A percentile compares a stretch with the other conserved stretches of the same genome.
Evolutionary conservation across 2,888 invertebrate species (phyloP).

Genomic region (Perdita meconis): DNA sequence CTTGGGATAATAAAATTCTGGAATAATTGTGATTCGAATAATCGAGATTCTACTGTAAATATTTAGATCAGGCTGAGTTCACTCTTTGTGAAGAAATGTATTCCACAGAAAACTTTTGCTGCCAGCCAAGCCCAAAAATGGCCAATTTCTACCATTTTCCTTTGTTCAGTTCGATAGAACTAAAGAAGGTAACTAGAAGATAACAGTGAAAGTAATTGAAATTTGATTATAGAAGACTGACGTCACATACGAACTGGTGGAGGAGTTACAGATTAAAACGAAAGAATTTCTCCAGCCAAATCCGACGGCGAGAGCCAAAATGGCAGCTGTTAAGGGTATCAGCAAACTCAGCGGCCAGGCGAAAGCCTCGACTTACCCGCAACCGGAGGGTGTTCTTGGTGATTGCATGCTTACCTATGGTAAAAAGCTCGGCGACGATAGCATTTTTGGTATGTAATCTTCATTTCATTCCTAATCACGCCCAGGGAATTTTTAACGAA

Average conservation of each 20-base stretch:
- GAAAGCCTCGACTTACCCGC: slow-evolving; percentile 98
- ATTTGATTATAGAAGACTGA: slow-evolving; percentile 94
- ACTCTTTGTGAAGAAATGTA: too few species aligned
- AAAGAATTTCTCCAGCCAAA: slow-evolving; percentile 99
- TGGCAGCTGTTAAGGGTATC: slow-evolving; percentile 97
- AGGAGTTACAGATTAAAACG: slow-evolving; percentile 97
- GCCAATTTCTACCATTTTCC: too few species aligned
- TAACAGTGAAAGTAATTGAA: not conserved
- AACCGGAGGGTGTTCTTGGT: slow-evolving; percentile 98
- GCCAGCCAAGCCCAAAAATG: too few species aligned
- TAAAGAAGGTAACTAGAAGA: too few species aligned
- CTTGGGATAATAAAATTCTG: too few species aligned
- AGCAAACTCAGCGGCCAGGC: slow-evolving; percentile 98
- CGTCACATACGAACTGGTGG: slow-evolving; percentile 97
- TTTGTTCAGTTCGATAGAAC: too few species aligned
- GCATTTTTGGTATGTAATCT: slow-evolving; percentile 92
- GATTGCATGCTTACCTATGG: slow-evolving; percentile 99
- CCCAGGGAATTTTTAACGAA: too few species aligned
- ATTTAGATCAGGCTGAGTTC: too few species aligned
- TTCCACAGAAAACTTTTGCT: too few species aligned
- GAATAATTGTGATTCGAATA: too few species aligned
- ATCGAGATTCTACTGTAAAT: too few species aligned
- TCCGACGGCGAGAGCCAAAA: slow-evolving; percentile 97
- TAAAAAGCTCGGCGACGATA: slow-evolving; percentile 97
- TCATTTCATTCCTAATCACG: not conserved